Conservation (phyloP, 2,797 vertebrate species). For the Leptoclinus maculatus region DNA sequence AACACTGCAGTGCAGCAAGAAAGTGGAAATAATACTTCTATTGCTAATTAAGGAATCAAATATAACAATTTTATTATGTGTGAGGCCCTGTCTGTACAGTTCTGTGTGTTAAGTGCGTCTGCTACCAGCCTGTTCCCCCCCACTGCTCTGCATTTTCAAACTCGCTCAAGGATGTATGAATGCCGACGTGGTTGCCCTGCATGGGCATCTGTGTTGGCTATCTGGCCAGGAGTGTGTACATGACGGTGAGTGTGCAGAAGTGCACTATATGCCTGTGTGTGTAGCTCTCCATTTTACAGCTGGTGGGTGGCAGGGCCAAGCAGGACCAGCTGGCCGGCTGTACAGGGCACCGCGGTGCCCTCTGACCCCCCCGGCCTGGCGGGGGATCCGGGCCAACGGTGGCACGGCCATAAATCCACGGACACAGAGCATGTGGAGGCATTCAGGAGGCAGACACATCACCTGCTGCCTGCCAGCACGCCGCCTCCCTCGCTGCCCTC, state of each 20-base stretch:
- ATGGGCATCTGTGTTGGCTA: slow-evolving; percentile 53
- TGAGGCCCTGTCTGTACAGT: not conserved
- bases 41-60: not conserved
- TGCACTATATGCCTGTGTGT: slow-evolving; percentile 25
- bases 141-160: slow-evolving; percentile 21
- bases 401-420: slow-evolving; percentile 82
- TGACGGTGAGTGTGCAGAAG: slow-evolving; percentile 15
- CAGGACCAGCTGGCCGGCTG: slow-evolving; percentile 76
- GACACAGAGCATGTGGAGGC: slow-evolving; percentile 81
- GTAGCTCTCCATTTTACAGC: slow-evolving; percentile 42
- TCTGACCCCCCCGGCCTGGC: slow-evolving; percentile 65
- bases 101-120: not conserved
- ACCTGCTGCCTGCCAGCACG: slow-evolving; percentile 77
- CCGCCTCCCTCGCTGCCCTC: slow-evolving; percentile 64
- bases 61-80: not conserved
- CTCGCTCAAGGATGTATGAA: slow-evolving; percentile 57
- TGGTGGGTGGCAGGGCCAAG: slow-evolving; percentile 66
- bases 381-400: slow-evolving; percentile 69
- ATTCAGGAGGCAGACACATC: slow-evolving; percentile 78
- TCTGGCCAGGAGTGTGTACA: slow-evolving; percentile 50
- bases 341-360: slow-evolving; percentile 71
- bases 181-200: slow-evolving; percentile 52
- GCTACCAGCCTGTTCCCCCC: slow-evolving; percentile 7
- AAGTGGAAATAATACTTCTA: not conserved
- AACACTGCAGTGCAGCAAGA: not conserved